phyloP scores from a whole-genome alignment of 1,140 invertebrate genomes.

The Penaeus indicus region DNA sequence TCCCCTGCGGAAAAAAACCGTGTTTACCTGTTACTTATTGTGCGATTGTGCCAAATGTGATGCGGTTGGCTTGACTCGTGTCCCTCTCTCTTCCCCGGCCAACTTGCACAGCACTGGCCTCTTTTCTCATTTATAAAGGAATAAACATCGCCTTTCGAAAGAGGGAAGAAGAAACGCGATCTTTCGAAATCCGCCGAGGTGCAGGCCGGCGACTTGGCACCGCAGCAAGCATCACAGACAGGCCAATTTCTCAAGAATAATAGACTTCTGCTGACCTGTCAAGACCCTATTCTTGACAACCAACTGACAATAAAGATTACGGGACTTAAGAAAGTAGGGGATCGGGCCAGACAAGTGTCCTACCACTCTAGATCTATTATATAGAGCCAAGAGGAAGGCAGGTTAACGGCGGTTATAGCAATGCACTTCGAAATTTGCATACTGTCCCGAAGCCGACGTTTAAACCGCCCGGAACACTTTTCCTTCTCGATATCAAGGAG shows the following conservation, averaged over 20 bases:
- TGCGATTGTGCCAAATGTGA: neutral
- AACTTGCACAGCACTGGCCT: neutral
- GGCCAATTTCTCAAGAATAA: slow-evolving; percentile 57
- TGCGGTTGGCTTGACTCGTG: neutral
- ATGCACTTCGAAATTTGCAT: too few species aligned
- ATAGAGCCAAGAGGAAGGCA: neutral
- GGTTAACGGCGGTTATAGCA: neutral
- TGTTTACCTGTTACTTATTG: slow-evolving; percentile 60
- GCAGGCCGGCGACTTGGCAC: neutral
- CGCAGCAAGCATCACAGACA: slow-evolving; percentile 22
- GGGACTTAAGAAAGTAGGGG: slow-evolving; percentile 29
- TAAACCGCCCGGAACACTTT: too few species aligned
- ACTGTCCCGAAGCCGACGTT: too few species aligned
- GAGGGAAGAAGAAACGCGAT: neutral
- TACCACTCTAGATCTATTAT: neutral
- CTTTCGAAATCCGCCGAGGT: neutral
- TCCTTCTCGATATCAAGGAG: too few species aligned
- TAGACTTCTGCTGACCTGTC: slow-evolving; percentile 37
- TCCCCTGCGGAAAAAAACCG: slow-evolving; percentile 47
- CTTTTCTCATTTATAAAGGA: too few species aligned
- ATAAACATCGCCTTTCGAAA: too few species aligned
- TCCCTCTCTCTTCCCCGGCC: neutral
- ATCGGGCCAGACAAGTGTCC: slow-evolving; percentile 1
- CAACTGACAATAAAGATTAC: slow-evolving; percentile 39
- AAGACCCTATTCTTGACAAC: slow-evolving; percentile 13